A percentile compares a stretch with the other conserved stretches of the same genome.
These are phyloP conservation scores for Nyctibius grandis DNA, from an alignment of 2,797 vertebrate species.

Conservation along the genomic window DNA sequence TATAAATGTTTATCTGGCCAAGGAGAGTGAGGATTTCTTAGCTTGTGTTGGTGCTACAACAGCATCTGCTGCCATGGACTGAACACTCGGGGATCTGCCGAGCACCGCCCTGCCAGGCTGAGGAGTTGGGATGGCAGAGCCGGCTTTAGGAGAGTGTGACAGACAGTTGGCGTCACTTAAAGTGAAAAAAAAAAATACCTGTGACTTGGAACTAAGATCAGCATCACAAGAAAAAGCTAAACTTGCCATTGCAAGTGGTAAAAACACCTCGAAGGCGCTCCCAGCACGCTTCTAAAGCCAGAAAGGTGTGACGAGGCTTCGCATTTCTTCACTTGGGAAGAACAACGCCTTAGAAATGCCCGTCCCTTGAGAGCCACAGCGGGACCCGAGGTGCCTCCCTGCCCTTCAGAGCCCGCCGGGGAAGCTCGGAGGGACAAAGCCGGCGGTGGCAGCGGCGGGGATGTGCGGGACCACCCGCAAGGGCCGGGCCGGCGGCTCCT, in stretches of 20 bases:
- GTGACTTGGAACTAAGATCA: background rate
- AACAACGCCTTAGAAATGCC: fast-evolving
- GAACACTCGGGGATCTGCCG: fast-evolving
- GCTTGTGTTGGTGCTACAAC: background rate
- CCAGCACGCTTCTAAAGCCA: background rate
- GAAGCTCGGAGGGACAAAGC: background rate
- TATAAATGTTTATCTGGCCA: fast-evolving
- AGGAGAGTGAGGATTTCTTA: background rate
- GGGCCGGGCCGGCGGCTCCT: too few relatives aligned
- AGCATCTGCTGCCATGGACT: fast-evolving
- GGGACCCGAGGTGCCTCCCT: background rate
- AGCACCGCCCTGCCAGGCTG: background rate
- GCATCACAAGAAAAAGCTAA: too few relatives aligned
- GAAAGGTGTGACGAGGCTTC: fast-evolving
- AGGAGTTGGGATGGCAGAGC: background rate
- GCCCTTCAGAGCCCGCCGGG: background rate
- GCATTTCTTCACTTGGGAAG: background rate
- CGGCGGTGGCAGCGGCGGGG: background rate
- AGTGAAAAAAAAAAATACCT: background rate
- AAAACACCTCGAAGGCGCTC: background rate
- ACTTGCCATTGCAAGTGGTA: background rate
- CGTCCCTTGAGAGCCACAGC: background rate
- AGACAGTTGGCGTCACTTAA: background rate
- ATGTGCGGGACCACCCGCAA: too few relatives aligned
- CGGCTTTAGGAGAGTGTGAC: fast-evolving